Conservation (phyloP, 2,888 invertebrate species). For the Anagyrus pseudococci region DNA sequence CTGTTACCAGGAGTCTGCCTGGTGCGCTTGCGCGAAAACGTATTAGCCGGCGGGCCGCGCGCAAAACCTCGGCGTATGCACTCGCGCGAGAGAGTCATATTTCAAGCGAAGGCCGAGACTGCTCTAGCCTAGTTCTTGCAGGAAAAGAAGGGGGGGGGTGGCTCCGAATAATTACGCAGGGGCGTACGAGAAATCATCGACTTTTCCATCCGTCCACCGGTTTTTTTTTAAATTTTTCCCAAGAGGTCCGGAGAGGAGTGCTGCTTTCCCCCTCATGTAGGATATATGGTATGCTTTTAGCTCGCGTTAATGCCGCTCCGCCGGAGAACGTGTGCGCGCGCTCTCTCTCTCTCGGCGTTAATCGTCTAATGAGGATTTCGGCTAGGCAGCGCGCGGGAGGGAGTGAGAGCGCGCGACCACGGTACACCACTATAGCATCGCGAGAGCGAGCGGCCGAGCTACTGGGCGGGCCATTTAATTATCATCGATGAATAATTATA, state of each 20-base stretch:
- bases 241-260: not conserved
- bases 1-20: constrained; percentile 58
- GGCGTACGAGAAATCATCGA: too few species aligned
- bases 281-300: constrained; percentile 30
- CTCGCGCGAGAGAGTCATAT: not conserved
- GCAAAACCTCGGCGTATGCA: not conserved
- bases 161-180: not conserved
- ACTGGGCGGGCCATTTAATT: constrained; percentile 19
- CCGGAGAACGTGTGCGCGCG: constrained; percentile 12
- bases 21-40: constrained; percentile 43
- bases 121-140: too few species aligned
- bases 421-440: too few species aligned
- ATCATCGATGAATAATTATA: constrained; percentile 29
- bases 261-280: too few species aligned
- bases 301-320: constrained; percentile 20
- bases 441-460: not conserved
- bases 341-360: too few species aligned
- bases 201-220: too few species aligned
- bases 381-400: not conserved
- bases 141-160: not conserved
- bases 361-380: constrained; percentile 33
- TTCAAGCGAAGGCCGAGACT: too few species aligned
- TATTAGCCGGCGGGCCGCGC: constrained; percentile 51
- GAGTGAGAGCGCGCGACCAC: too few species aligned
- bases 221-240: too few species aligned